Percentiles rank a stretch among this genome's conserved stretches.
These are phyloP conservation scores for Gortyna flavago DNA, from an alignment of 2,888 invertebrate genomes.

Conservation along the genomic window DNA sequence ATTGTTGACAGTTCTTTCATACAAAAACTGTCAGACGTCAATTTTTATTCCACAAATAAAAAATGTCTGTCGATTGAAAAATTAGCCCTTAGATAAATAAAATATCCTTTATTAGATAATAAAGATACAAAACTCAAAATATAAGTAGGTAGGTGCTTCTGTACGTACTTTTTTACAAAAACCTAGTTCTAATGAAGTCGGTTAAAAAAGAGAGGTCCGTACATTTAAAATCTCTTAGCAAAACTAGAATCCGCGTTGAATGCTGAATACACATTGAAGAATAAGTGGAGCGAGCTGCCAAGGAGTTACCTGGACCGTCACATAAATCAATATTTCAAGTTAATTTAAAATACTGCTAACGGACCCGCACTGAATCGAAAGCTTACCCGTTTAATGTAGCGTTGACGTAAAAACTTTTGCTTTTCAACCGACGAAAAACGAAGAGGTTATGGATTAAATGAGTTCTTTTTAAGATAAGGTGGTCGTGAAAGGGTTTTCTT, in stretches of 20 bases:
- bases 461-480: neutral
- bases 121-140: neutral
- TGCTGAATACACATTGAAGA: conserved; percentile 35
- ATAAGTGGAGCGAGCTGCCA: conserved; percentile 17
- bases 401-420: conserved; percentile 62
- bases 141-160: neutral
- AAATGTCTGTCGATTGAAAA: too few species aligned
- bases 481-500: too few species aligned
- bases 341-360: conserved; percentile 79
- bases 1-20: too few species aligned
- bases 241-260: conserved; percentile 25
- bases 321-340: conserved; percentile 77
- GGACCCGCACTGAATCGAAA: conserved; percentile 74
- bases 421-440: neutral
- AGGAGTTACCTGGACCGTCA: conserved; percentile 55
- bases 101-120: neutral
- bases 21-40: too few species aligned
- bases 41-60: too few species aligned
- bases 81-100: neutral
- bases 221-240: conserved; percentile 13
- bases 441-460: neutral
- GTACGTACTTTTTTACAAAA: neutral
- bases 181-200: neutral
- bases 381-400: conserved; percentile 68
- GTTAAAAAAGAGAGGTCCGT: neutral